A percentile compares a stretch with the other conserved stretches of the same genome.
phyloP scores from a whole-genome alignment of 2,797 vertebrate species.

The Ctenosaura bakeri region DNA sequence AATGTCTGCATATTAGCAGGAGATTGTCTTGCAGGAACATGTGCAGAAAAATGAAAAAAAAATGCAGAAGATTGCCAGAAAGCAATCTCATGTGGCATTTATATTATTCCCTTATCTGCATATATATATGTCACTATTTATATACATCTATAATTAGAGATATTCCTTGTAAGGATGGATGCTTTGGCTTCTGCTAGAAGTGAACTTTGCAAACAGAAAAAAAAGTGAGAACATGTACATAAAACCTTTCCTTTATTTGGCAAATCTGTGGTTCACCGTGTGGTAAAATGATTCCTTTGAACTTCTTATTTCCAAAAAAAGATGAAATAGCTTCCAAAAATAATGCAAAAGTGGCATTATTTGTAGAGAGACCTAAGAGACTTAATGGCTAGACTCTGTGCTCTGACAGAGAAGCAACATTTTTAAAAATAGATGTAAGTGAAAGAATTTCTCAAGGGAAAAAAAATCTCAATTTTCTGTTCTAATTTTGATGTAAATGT shows the following conservation, averaged over 20 bases:
- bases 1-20: not conserved
- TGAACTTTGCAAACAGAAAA: not conserved
- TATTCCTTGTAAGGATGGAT: not conserved
- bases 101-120: not conserved
- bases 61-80: not conserved
- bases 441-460: not conserved
- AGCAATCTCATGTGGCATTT: fast-evolving
- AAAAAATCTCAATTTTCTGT: not conserved
- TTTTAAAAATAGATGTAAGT: not conserved
- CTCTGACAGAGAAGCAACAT: not conserved
- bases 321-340: conserved; percentile 27
- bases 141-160: not conserved
- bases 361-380: not conserved
- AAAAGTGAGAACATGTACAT: not conserved
- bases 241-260: conserved; percentile 29
- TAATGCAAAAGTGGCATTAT: not conserved
- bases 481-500: not conserved
- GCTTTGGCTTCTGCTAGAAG: conserved; percentile 19
- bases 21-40: not conserved
- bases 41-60: not conserved
- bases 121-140: not conserved
- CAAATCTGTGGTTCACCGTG: conserved; percentile 21
- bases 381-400: not conserved
- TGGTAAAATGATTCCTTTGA: not conserved
- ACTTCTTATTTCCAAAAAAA: not conserved